Evolutionary conservation across 2,113 vertebrate species (phyloP), one percentile per base, ranked within the genome.

Genomic region (Rattus rattus): DNA sequence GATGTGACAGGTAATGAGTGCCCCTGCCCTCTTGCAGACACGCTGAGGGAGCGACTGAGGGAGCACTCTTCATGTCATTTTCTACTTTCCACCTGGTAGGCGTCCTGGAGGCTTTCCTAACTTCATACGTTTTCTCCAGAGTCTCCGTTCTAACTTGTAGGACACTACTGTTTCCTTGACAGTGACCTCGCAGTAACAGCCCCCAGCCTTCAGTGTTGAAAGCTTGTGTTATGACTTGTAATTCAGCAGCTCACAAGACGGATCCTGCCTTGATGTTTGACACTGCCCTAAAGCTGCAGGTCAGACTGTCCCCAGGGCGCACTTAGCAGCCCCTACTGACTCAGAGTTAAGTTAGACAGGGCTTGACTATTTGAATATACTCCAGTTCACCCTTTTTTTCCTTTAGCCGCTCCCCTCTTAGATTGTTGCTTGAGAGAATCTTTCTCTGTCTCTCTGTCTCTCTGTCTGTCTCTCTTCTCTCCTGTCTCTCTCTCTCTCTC

Each of bases 1-100:
- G 43, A 7, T 7, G 61, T 10, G 75, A 39, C 28, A 79, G 43
- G 47, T 79, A 1, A 76, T 13, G 47, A 13, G 4, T 16, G 22
- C 28, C 12, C 75, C 47, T 49, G 43, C 26, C 36, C 13, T 49
- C 49, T 52, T 20, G 33, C 52, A 5, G 28, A 52, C 54, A 28
- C 19, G 49, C 76, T 16, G 47, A 16, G 54, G 54, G 20, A 36
- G 22, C 43, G 2, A 4, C 56, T 28, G 56, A 61, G 30, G 22
- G n/a, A 83, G 59, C 4, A 13, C 54, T 54, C 43, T 43, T 43
- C 43, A 43, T 2, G 43, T 43, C 43, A 43, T 43, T 43, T 39
- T 4, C 0, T 9, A 24, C 56, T 39, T 59, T 30, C 39, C 16
- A 5, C 14, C 0, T n/a, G 14, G 39, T 30, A 28, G 39, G 26